phyloP scores from a whole-genome alignment of 2,113 vertebrate genomes.

The Bos taurus region DNA sequence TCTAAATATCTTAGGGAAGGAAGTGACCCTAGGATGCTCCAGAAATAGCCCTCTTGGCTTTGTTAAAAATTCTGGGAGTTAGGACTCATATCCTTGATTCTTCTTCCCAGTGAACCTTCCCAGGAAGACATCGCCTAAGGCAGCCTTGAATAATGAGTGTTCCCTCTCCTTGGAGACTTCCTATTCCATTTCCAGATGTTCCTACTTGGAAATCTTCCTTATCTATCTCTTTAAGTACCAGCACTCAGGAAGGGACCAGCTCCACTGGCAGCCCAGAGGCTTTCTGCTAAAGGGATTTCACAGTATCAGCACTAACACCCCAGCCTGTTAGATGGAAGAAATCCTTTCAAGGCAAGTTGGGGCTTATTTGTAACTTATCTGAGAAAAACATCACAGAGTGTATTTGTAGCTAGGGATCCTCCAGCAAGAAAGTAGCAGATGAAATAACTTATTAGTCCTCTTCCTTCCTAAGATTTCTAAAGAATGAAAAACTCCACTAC shows the following conservation, averaged over 20 bases:
- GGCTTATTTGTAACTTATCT: slow-evolving; percentile 58
- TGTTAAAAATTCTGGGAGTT: neutral
- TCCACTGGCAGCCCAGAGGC: neutral
- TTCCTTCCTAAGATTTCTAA: neutral
- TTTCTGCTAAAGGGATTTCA: slow-evolving; percentile 53
- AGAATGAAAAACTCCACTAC: neutral
- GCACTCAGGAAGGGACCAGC: slow-evolving; percentile 23
- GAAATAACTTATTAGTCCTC: neutral
- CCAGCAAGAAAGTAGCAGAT: slow-evolving; percentile 10
- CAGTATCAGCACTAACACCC: slow-evolving; percentile 24
- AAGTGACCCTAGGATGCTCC: neutral
- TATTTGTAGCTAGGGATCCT: slow-evolving; percentile 43
- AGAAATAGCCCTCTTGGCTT: neutral
- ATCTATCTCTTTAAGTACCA: slow-evolving; percentile 29
- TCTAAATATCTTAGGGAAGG: neutral
- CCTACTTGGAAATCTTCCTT: slow-evolving; percentile 23
- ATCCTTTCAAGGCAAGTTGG: slow-evolving; percentile 53
- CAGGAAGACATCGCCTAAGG: slow-evolving; percentile 18
- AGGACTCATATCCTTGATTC: neutral
- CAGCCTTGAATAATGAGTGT: slow-evolving; percentile 1
- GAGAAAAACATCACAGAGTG: slow-evolving; percentile 51
- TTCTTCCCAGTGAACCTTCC: neutral
- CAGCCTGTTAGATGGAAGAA: slow-evolving; percentile 34
- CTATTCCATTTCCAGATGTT: slow-evolving; percentile 38
- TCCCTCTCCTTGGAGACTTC: neutral